A percentile compares a stretch with the other conserved stretches of the same genome.
Evolutionary conservation across 2,888 invertebrate genomes (phyloP).

Genomic region (Hetaerina titia): DNA sequence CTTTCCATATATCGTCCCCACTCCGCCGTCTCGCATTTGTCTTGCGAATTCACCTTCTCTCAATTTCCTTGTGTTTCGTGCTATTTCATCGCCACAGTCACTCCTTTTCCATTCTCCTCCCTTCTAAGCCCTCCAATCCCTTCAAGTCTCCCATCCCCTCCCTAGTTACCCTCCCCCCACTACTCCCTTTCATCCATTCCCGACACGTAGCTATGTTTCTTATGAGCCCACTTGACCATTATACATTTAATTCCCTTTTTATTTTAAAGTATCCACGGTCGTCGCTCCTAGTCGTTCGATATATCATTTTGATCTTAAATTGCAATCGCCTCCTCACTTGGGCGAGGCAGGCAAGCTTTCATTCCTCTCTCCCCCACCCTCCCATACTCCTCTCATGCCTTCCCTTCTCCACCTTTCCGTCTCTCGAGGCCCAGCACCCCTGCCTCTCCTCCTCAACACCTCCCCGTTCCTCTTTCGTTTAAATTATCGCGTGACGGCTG

Average conservation of each 20-base stretch:
- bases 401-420: not conserved
- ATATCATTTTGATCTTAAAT: conserved; percentile 63
- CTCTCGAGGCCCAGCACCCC: not conserved
- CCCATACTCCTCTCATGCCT: no score
- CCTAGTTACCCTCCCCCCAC: not conserved
- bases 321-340: conserved; percentile 47
- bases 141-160: not conserved
- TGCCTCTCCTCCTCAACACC: not conserved
- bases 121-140: not conserved
- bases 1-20: not conserved
- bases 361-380: not conserved
- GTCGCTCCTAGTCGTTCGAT: conserved; percentile 45
- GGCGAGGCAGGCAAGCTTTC: conserved; percentile 12
- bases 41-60: not conserved
- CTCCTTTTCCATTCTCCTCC: not conserved
- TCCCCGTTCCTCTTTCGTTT: not conserved
- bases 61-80: not conserved
- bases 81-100: not conserved
- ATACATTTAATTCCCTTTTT: conserved; percentile 21
- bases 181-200: not conserved
- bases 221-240: not conserved
- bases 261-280: conserved; percentile 41
- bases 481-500: not conserved
- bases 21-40: not conserved
- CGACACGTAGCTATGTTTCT: conserved; percentile 1